Base-by-base conservation (phyloP, 2,113 vertebrate genomes). In the Murina feae region DNA sequence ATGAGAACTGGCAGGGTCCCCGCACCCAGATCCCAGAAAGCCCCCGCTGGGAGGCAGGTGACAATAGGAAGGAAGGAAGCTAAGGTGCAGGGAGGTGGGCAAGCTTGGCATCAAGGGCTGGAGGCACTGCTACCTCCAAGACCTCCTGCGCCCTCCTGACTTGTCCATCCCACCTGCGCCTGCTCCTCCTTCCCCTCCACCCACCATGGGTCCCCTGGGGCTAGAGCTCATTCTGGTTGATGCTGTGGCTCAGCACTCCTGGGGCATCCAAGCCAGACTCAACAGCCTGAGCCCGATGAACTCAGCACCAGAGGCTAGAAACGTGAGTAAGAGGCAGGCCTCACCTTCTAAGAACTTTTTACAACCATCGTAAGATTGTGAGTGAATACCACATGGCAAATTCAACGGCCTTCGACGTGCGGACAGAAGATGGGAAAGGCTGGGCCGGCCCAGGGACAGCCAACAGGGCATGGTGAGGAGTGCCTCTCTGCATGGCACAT, bases 41-140 rank as follows among this genome's bases (percentile, higher is more conserved):
- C 47, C 30, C 16, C 28, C 16, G 5, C 81, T 58, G 4, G 1
- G 44, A 84, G 37, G 18, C 0, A 23, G 17, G 6, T 0, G 42
- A 16, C 13, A 44, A 14, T 37, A 32, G 68, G 32, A 39, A 76
- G 21, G 75, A 65, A 81, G 75, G 42, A 65, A 75, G 5, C 17
- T 21, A 12, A n/a, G 9, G 9, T 14, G 23, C 60, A 39, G 39
- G 18, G 6, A 35, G 20, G 5, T 8, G 8, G 23, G 6, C 20
- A 55, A 44, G 55, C 53, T 3, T 0, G 21, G 30, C 13, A 20
- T 4, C 32, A 7, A n/a, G 39, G 42, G n/a, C 32, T 30, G 1
- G 7, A 0, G 11, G 0, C 9, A 1, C 28, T 20, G 30, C 35
- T 16, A 18, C 4, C 51, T 53, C 44, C 66, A 51, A 58, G 28